Percentiles rank a stretch among this genome's conserved stretches.
These are phyloP conservation scores for Apogon talboti DNA, from an alignment of 2,797 vertebrate species.

Conservation along the genomic window DNA sequence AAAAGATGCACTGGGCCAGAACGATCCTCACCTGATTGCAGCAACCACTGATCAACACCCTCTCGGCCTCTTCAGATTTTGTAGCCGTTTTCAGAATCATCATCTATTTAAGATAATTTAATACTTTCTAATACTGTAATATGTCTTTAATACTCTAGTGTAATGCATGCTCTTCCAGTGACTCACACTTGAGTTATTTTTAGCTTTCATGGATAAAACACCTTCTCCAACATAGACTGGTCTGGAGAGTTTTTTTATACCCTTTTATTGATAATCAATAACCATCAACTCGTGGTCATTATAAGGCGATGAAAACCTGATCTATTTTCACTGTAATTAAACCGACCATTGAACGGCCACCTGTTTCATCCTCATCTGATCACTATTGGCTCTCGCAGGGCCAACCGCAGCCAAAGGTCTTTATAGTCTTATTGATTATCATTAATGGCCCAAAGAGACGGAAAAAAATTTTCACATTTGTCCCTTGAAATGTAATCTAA, in stretches of 20 bases:
- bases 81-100: too few relatives aligned
- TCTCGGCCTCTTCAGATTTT: too few relatives aligned
- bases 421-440: constrained; percentile 38
- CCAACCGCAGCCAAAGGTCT: constrained; percentile 15
- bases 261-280: constrained; percentile 23
- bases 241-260: not conserved
- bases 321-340: constrained; percentile 40
- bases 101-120: too few relatives aligned
- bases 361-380: constrained; percentile 33
- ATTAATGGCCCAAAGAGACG: constrained; percentile 21
- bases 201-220: not conserved
- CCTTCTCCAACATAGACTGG: not conserved
- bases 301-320: constrained; percentile 16
- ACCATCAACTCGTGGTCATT: constrained; percentile 14
- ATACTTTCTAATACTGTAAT: too few relatives aligned
- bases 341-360: constrained; percentile 22
- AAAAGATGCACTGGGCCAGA: too few relatives aligned
- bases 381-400: constrained; percentile 13
- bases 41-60: too few relatives aligned
- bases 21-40: too few relatives aligned
- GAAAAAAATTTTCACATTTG: not conserved
- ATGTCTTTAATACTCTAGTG: not conserved
- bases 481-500: not conserved
- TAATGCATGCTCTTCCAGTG: not conserved
- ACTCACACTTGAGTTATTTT: not conserved